Evolutionary conservation across 1,140 invertebrate genomes (phyloP).

Genomic region (Conus ventricosus): DNA sequence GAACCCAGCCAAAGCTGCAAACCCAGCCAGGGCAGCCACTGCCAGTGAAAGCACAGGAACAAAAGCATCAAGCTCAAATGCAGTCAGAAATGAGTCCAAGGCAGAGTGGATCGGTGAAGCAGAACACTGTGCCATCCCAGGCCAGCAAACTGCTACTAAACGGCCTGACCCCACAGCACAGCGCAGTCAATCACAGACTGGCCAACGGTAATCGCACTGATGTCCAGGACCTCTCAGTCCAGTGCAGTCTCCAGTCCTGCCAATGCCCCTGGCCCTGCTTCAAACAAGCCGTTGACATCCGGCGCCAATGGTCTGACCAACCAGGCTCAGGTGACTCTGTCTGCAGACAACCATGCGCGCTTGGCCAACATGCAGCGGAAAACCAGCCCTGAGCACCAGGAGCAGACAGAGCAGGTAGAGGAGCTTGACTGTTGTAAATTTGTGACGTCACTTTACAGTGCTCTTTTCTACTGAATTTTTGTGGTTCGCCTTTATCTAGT

Average conservation of each 20-base stretch:
- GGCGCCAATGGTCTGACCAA: slow-evolving; percentile 11
- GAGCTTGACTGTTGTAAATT: too few species aligned
- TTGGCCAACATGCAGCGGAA: slow-evolving; percentile 10
- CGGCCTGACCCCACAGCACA: not conserved
- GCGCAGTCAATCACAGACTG: slow-evolving; percentile 13
- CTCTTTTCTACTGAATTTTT: too few species aligned
- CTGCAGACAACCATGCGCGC: slow-evolving; percentile 17
- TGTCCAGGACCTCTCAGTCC: not conserved
- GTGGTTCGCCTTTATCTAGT: too few species aligned
- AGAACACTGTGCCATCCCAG: not conserved
- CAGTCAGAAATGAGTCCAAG: not conserved
- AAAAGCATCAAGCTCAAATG: not conserved
- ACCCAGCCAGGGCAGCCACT: not conserved
- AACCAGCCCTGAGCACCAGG: slow-evolving; percentile 25
- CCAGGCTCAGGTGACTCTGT: slow-evolving; percentile 13
- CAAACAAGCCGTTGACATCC: slow-evolving; percentile 8
- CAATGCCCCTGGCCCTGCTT: not conserved
- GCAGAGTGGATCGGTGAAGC: not conserved
- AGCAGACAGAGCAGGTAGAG: slow-evolving; percentile 39
- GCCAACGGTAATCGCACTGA: not conserved
- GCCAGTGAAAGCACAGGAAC: not conserved
- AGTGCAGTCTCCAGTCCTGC: not conserved
- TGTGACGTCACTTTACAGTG: too few species aligned
- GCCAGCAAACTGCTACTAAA: slow-evolving; percentile 5
- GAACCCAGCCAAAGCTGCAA: slow-evolving; percentile 24